Percentiles rank a stretch among this genome's conserved stretches.
Evolutionary conservation across 37 sponge, comb jelly and placozoan species (phyloP).

Genomic region (Haliclona indistincta): DNA sequence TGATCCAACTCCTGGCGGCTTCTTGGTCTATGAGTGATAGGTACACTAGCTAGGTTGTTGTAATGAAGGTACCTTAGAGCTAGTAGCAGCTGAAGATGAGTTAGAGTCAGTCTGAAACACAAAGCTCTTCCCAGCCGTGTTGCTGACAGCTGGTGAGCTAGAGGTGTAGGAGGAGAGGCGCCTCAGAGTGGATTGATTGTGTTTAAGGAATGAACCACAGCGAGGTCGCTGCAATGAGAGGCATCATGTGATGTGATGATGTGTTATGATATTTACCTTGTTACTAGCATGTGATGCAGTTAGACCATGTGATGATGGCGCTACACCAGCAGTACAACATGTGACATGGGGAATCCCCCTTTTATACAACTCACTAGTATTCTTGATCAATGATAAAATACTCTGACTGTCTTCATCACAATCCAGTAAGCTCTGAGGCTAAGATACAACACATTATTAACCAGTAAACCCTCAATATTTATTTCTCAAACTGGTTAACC

Average conservation of each 20-base stretch:
- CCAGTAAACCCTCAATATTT: not conserved
- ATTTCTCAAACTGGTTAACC: not conserved
- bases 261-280: not conserved
- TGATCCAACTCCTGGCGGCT: not conserved
- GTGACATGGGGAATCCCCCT: not conserved
- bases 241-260: not conserved
- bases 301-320: not conserved
- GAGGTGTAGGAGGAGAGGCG: slow-evolving; percentile 43
- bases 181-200: slow-evolving; percentile 20
- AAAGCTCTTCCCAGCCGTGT: slow-evolving; percentile 39
- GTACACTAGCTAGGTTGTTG: not conserved
- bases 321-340: no score
- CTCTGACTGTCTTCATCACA: slow-evolving; percentile 78
- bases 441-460: not conserved
- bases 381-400: slow-evolving; percentile 54
- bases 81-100: not conserved
- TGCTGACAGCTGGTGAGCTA: slow-evolving; percentile 14
- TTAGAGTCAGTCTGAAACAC: slow-evolving; percentile 53
- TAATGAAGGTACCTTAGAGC: not conserved
- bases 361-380: slow-evolving; percentile 15
- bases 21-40: not conserved
- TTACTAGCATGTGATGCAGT: not conserved
- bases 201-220: slow-evolving; percentile 73
- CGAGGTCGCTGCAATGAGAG: not conserved
- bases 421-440: not conserved